Conservation (phyloP, 2,888 invertebrate genomes). For the Malacosoma neustria region DNA sequence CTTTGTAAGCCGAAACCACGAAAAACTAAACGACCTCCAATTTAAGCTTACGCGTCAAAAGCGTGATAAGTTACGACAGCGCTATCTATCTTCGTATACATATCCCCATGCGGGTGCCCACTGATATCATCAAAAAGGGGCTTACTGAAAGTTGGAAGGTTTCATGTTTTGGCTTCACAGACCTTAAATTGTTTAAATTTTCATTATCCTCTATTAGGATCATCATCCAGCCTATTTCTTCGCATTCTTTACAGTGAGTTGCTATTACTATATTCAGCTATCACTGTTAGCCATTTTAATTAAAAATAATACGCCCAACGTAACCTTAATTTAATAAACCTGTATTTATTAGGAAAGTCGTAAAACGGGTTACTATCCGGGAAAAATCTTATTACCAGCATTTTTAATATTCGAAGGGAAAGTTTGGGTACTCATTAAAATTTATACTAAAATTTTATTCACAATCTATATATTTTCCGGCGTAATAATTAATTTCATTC, state of each 20-base stretch:
- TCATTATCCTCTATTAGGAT: too few species aligned
- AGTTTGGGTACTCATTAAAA: conserved; percentile 3
- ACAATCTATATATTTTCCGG: not conserved
- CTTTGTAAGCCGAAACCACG: too few species aligned
- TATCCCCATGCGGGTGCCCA: conserved; percentile 44
- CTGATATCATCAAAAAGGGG: conserved; percentile 54
- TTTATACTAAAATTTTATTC: conserved; percentile 1
- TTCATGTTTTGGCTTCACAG: too few species aligned
- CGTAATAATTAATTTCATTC: too few species aligned
- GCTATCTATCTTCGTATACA: conserved; percentile 60
- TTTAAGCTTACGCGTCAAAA: not conserved
- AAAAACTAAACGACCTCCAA: not conserved
- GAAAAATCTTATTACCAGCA: not conserved
- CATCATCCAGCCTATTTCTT: too few species aligned
- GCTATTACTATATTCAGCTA: too few species aligned
- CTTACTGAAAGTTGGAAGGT: too few species aligned
- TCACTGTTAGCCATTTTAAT: too few species aligned
- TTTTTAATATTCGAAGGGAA: not conserved
- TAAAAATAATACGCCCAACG: not conserved
- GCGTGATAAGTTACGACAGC: conserved; percentile 38
- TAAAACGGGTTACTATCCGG: not conserved
- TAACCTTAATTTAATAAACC: not conserved
- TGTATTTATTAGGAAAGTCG: not conserved
- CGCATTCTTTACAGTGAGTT: too few species aligned
- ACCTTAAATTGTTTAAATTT: too few species aligned